A percentile compares a stretch with the other conserved stretches of the same genome.
phyloP scores from a whole-genome alignment of 2,113 vertebrate species.

The Chascanopsetta lugubris region DNA sequence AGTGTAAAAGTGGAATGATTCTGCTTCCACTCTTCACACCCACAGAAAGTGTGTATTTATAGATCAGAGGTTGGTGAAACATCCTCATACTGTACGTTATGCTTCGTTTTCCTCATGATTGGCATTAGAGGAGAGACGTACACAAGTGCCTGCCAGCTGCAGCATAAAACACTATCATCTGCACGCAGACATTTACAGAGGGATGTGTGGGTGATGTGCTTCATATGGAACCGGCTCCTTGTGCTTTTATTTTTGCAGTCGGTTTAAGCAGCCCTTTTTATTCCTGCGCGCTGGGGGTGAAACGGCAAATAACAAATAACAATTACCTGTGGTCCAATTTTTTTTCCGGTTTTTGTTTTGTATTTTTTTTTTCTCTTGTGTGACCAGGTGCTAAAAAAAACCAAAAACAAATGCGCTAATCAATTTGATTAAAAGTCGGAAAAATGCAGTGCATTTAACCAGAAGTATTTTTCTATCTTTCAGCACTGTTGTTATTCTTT shows the following conservation, averaged over 20 bases:
- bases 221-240: neutral
- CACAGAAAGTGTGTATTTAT: conserved; percentile 37
- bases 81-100: conserved; percentile 15
- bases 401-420: too few species aligned
- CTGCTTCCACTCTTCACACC: conserved; percentile 37
- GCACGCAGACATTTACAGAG: neutral
- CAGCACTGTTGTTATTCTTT: too few species aligned
- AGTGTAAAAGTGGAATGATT: conserved; percentile 9
- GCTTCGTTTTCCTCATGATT: neutral
- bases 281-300: neutral
- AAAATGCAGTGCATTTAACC: too few species aligned
- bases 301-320: neutral
- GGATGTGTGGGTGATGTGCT: neutral
- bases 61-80: conserved; percentile 33
- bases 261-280: neutral
- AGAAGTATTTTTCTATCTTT: too few species aligned
- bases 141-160: neutral
- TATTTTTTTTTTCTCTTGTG: too few species aligned
- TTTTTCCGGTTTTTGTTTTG: too few species aligned
- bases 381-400: too few species aligned
- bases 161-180: neutral
- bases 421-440: too few species aligned
- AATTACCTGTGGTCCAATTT: neutral
- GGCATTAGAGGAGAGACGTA: neutral
- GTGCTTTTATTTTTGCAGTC: neutral